Base-by-base conservation (phyloP, 1,140 invertebrate species). In the Oryzaephilus surinamensis region DNA sequence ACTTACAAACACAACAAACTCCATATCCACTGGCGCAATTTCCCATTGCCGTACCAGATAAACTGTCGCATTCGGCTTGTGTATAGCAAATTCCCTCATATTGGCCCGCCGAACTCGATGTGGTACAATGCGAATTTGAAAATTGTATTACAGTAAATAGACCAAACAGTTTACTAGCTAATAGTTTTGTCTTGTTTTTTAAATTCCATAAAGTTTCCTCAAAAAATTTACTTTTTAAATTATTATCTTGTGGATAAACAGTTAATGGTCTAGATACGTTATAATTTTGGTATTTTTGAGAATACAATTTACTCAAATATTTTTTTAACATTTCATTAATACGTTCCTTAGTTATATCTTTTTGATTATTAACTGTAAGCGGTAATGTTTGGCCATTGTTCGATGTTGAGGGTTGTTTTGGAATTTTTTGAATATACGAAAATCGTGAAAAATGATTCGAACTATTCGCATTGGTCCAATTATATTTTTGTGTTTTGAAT, bases 61-160 rank as follows among this genome's bases (percentile, higher is more conserved):
- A n/a, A n/a, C n/a, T n/a, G 20, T 21, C 20, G 6, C 20, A 21
- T 21, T 21, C 10, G 10, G 10, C 20, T 6, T 10, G 20, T 2
- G 54, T 41, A 46, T 51, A 55, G 24, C 51, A 54, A 11, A 50
- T 44, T 12, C 53, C 82, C 53, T 76, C 79, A 12, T 80, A 52
- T 76, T 72, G 14, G 81, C 81, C 62, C 84, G 86, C 4, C 63
- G 55, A n/a, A n/a, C 78, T 77, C 48, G 74, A 69, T 6, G 67
- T 54, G 13, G 64, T 62, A 12, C 83, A 82, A 13, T 73, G 74
- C 15, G 69, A 40, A 18, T 61, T 61, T 13, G 66, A 57, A 54
- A 84, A 83, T 38, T 76, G 68, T 14, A 84, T 70, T n/a, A 84
- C 67, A 32, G 80, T 74, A 51, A 86, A 83, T 1, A 86, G 59